Evolutionary conservation across 2,797 vertebrate species (phyloP), one percentile per base, ranked within the genome.

Genomic region (Salarias fasciatus): DNA sequence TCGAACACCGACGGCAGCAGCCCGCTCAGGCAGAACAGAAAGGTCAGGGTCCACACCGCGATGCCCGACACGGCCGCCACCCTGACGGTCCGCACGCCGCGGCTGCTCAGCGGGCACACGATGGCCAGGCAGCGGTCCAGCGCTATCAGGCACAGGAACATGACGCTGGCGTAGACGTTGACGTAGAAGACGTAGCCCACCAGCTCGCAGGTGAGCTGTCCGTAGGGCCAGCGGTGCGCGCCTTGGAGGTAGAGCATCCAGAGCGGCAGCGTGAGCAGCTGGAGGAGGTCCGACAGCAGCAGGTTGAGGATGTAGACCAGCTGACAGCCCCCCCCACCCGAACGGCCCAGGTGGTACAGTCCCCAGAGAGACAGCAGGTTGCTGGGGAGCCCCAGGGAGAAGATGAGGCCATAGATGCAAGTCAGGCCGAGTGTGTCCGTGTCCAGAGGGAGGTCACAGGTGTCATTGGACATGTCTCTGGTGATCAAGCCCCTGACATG

Each of bases 281-380:
- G 92, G 31, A 94, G 91, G 18, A 94, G 88, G 72, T 94, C 93
- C 8, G 93, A 93, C 37, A 94, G 83, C 37, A 94, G 75, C 46
- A 94, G 77, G 78, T 94, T 94, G 54, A 93, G 87, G 75, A 94
- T 92, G 81, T 91, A 93, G 58, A 93, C 89, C 65, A 92, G 85
- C 86, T 94, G 93, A 58, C 90, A 91, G 52, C 92, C 86, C 15
- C 88, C 88, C 8, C 83, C 85, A 2, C 88, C 90, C 0, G 90
- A 89, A 24, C 90, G 88, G 1, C 89, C 89, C 30, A 93, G 75
- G 38, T 93, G 92, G 81, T 93, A 94, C 47, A 94, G 61, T 40
- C 92, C 92, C 92, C 93, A 94, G 5, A 94, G 89, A 9, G 93
- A 94, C 38, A 94, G 79, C 30, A 94, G 86, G 79, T 94, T 94